Percentiles rank a stretch among this genome's conserved stretches.
These are phyloP conservation scores for Pocillopora verrucosa DNA, from an alignment of 64 coral and sea anemone genomes.

Conservation along the genomic window DNA sequence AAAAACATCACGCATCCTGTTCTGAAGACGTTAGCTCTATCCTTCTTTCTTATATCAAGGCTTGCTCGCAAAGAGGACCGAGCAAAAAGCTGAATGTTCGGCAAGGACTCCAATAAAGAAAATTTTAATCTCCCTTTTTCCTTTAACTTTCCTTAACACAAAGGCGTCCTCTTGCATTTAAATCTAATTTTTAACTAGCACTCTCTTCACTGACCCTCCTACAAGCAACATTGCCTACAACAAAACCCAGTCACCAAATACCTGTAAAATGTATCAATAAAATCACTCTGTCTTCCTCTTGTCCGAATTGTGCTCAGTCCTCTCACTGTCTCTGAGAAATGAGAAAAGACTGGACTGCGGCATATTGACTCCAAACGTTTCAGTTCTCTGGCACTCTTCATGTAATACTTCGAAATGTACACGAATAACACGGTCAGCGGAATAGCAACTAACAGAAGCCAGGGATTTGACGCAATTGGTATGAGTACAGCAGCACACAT, in stretches of 20 bases:
- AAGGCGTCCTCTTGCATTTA: too few species aligned
- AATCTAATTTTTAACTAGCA: too few species aligned
- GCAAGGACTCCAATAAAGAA: too few species aligned
- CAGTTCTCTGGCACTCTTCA: neutral
- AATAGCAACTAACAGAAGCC: neutral
- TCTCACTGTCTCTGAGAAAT: neutral
- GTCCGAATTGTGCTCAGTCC: slow-evolving; percentile 12
- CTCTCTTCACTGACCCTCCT: too few species aligned
- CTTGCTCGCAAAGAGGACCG: too few species aligned
- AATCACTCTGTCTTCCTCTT: neutral
- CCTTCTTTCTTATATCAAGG: too few species aligned
- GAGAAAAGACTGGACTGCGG: slow-evolving; percentile 11
- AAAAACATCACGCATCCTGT: too few species aligned
- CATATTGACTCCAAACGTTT: slow-evolving; percentile 5
- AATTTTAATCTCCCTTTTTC: too few species aligned
- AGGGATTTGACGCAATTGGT: neutral
- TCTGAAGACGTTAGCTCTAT: too few species aligned
- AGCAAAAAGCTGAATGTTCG: too few species aligned
- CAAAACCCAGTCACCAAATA: neutral
- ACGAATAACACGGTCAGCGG: neutral
- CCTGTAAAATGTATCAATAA: slow-evolving; percentile 1
- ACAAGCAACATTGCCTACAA: too few species aligned
- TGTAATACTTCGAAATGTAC: neutral
- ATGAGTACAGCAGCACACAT: neutral
- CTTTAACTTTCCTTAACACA: too few species aligned